Percentiles rank a stretch among this genome's conserved stretches.
Evolutionary conservation across 2,888 invertebrate genomes (phyloP).

Genomic region (Opisthograptis luteolata): DNA sequence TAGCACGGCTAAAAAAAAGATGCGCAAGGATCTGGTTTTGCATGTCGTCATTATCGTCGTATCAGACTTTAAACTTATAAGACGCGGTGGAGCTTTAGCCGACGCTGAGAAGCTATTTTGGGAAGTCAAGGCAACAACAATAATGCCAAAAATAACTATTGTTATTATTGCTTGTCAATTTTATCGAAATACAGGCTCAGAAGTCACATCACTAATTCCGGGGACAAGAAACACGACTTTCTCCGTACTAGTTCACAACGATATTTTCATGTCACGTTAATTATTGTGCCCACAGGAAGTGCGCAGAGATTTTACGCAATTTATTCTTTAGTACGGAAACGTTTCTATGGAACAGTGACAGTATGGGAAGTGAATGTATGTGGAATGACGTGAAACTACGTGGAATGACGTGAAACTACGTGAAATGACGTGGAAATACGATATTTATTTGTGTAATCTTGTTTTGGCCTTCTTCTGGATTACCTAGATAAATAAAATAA

Average conservation of each 20-base stretch:
- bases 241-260: conserved; percentile 34
- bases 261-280: conserved; percentile 61
- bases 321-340: conserved; percentile 42
- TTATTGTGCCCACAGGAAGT: conserved; percentile 53
- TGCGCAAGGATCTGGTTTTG: too few species aligned
- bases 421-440: background rate
- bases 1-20: too few species aligned
- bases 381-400: background rate
- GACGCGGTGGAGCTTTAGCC: too few species aligned
- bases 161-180: background rate
- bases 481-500: too few species aligned
- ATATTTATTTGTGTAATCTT: too few species aligned
- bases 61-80: too few species aligned
- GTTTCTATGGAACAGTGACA: background rate
- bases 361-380: background rate
- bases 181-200: background rate
- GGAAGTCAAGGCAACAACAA: too few species aligned
- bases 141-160: too few species aligned
- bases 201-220: background rate
- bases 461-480: too few species aligned
- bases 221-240: conserved; percentile 22
- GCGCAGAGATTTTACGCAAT: conserved; percentile 48
- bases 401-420: background rate
- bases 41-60: too few species aligned
- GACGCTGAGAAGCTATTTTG: too few species aligned